Evolutionary conservation across 2,888 invertebrate species (phyloP).

Genomic region (Chrysolina oricalcia): DNA sequence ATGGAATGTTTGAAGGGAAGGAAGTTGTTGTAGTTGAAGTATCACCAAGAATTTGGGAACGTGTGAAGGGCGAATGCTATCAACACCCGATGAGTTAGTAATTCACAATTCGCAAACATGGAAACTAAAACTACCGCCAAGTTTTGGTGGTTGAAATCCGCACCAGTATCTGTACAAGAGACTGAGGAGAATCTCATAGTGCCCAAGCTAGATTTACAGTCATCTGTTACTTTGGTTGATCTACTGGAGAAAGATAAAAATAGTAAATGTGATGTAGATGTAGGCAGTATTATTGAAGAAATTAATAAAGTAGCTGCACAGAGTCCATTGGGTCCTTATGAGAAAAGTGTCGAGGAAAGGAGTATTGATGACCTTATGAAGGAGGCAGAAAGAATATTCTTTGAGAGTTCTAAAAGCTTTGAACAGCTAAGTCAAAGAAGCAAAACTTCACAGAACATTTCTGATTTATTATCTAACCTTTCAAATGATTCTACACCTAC

Average conservation of each 20-base stretch:
- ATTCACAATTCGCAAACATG: slow-evolving; percentile 67
- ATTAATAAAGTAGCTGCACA: slow-evolving; percentile 75
- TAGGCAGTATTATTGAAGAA: slow-evolving; percentile 81
- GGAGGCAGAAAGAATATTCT: slow-evolving; percentile 75
- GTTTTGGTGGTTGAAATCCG: slow-evolving; percentile 68
- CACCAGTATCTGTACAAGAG: slow-evolving; percentile 48
- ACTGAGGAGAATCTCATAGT: slow-evolving; percentile 52
- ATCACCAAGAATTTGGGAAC: background rate
- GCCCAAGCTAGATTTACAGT: slow-evolving; percentile 60
- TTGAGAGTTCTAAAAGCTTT: slow-evolving; percentile 71
- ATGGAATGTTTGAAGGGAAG: too few relatives aligned
- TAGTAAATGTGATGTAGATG: slow-evolving; percentile 74
- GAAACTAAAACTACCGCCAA: slow-evolving; percentile 61
- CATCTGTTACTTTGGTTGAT: slow-evolving; percentile 67
- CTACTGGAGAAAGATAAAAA: slow-evolving; percentile 67
- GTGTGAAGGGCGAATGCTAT: slow-evolving; percentile 14
- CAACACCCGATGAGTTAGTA: slow-evolving; percentile 44
- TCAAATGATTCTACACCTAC: slow-evolving; percentile 67
- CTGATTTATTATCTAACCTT: slow-evolving; percentile 62
- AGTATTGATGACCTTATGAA: slow-evolving; percentile 76
- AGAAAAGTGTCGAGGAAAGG: slow-evolving; percentile 71
- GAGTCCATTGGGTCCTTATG: slow-evolving; percentile 70
- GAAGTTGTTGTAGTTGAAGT: too few relatives aligned
- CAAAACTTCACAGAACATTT: slow-evolving; percentile 68
- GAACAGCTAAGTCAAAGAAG: slow-evolving; percentile 70